These are phyloP conservation scores for Xiphophorus hellerii DNA, from an alignment of 2,113 vertebrate genomes.

Conservation along the genomic window DNA sequence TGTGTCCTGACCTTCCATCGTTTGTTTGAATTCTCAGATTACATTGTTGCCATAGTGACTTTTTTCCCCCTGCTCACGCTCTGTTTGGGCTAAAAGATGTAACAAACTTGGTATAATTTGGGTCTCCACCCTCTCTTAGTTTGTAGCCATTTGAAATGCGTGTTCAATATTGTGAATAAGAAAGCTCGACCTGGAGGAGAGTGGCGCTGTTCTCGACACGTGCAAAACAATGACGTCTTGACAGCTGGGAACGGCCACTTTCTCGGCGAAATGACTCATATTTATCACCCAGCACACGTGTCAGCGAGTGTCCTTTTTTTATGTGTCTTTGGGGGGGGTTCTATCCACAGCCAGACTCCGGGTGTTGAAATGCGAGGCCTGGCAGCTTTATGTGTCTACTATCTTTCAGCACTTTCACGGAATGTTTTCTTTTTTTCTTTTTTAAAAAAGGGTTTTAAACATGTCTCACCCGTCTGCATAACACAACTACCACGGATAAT, in stretches of 20 bases:
- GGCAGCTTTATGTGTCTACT: conserved; percentile 33
- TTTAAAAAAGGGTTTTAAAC: conserved; percentile 6
- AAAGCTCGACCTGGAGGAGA: conserved; percentile 70
- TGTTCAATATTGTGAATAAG: conserved; percentile 70
- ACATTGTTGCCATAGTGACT: conserved; percentile 79
- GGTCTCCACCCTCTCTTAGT: conserved; percentile 78
- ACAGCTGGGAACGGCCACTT: conserved; percentile 57
- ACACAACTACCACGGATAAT: conserved; percentile 43
- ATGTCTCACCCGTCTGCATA: conserved; percentile 3
- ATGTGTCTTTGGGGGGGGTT: conserved; percentile 37
- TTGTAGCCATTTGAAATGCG: conserved; percentile 78
- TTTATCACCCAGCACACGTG: conserved; percentile 31
- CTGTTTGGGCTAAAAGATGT: conserved; percentile 77
- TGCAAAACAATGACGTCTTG: conserved; percentile 72
- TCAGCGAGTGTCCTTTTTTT: conserved; percentile 23
- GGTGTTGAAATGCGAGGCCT: conserved; percentile 42
- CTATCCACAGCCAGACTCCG: conserved; percentile 24
- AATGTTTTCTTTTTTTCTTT: neutral
- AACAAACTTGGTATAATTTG: conserved; percentile 83
- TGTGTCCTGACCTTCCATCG: conserved; percentile 77
- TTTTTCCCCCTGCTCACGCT: conserved; percentile 43
- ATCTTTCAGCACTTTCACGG: conserved; percentile 46
- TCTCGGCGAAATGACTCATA: conserved; percentile 28
- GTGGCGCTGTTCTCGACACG: conserved; percentile 33
- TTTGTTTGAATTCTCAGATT: conserved; percentile 83